Base-by-base conservation (phyloP, 2,888 invertebrate genomes). In the Noctua comes region DNA sequence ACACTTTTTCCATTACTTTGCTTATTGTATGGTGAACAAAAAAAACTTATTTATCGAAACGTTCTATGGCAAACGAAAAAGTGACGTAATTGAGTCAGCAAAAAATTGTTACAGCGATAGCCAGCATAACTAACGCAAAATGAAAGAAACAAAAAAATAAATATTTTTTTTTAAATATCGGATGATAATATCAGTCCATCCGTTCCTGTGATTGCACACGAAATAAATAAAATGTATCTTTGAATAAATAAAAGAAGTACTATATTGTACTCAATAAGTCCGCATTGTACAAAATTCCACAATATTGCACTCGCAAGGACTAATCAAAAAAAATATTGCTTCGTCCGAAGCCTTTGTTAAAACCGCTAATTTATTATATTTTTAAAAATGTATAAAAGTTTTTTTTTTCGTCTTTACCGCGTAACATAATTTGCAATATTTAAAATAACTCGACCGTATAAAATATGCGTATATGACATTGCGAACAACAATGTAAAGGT, bases 131-230 rank as follows among this genome's bases (percentile, higher is more conserved):
- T 91, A 91, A 91, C 82, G 86, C 83, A 91, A 89, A 90, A 86
- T 86, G 82, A 81, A 88, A 89, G 88, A 88, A 79, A 84, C 57
- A 80, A 90, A 92, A 91, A 91, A 92, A 91, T 89, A 90, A 90
- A 90, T 91, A 91, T 89, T 88, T 80, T 82, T 80, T 84, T 89
- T 90, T 81, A 90, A 90, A 91, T 91, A 90, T 88, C 91, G 94
- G 95, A 95, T 95, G 95, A 92, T 89, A 90, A 91, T 91, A 95
- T 96, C 96, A 96, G 96, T 96, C 96, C 95, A 96, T 92, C 95
- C 95, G 91, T 93, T 93, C 86, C 93, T 88, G 93, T 92, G 94
- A 95, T 96, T 95, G 95, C 95, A 95, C 87, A 88, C 82, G 73
- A 87, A 88, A 86, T 86, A 89, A 88, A 88, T 88, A 89, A 88